Percentiles rank a stretch among this genome's conserved stretches.
Conservation (phyloP, 2,113 vertebrate species). For the Cheirogaleus medius region DNA sequence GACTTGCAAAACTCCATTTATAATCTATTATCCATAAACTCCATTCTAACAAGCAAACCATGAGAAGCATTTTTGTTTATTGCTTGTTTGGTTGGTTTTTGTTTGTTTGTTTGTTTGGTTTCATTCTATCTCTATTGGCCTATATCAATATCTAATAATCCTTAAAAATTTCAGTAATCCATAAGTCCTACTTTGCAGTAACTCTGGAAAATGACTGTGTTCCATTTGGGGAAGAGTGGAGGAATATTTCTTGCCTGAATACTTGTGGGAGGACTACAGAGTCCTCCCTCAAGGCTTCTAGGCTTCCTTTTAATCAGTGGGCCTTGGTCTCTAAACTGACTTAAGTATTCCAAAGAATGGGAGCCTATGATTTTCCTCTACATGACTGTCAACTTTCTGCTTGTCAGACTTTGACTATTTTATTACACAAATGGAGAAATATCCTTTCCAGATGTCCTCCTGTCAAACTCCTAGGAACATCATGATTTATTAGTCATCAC, state of each 20-base stretch:
- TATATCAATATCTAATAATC: background rate
- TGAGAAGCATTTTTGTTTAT: background rate
- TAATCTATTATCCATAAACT: background rate
- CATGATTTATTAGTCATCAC: conserved; percentile 13
- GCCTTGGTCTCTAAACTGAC: background rate
- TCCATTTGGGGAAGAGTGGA: background rate
- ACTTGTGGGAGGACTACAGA: too few relatives aligned
- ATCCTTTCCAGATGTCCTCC: background rate
- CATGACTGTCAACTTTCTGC: background rate
- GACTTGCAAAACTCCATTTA: background rate
- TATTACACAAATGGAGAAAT: background rate
- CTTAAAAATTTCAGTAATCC: background rate
- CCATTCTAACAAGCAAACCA: background rate
- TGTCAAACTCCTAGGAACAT: background rate
- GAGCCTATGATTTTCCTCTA: background rate
- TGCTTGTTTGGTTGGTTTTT: background rate
- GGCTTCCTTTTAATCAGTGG: background rate
- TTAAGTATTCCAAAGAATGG: background rate
- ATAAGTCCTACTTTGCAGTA: background rate
- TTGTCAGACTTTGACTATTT: background rate
- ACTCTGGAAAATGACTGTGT: background rate
- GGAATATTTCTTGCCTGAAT: background rate
- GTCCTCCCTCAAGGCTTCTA: background rate
- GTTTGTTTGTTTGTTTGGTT: background rate
- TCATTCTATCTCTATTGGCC: background rate